Conservation (phyloP, 2,113 vertebrate species). For the Strigops habroptila region DNA sequence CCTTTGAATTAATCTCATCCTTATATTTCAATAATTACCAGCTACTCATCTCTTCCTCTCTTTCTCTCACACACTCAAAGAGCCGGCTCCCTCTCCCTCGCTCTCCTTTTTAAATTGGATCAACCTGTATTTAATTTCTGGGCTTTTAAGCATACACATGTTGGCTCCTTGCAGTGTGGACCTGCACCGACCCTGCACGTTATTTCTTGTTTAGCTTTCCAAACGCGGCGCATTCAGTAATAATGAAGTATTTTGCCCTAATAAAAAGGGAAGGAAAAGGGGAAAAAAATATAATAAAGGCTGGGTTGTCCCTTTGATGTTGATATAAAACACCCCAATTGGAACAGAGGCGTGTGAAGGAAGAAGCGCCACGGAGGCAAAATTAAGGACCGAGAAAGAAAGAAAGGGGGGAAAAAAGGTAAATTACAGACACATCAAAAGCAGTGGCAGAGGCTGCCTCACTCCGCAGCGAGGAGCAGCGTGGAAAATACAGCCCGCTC, state of each 20-base stretch:
- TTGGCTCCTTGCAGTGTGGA: not conserved
- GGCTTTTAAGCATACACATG: not conserved
- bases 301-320: constrained; percentile 27
- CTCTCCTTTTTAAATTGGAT: constrained; percentile 25
- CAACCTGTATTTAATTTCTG: constrained; percentile 30
- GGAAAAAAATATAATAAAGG: not conserved
- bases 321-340: constrained; percentile 2
- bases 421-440: not conserved
- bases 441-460: not conserved
- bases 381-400: not conserved
- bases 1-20: constrained; percentile 74
- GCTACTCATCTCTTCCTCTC: constrained; percentile 52
- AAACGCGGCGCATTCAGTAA: not conserved
- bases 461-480: not conserved
- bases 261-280: not conserved
- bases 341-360: constrained; percentile 1
- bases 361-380: not conserved
- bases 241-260: constrained; percentile 28
- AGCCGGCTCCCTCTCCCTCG: not conserved
- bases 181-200: constrained; percentile 27
- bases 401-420: not conserved
- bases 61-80: constrained; percentile 49
- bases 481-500: not conserved
- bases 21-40: constrained; percentile 69
- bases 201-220: constrained; percentile 50